phyloP scores from a whole-genome alignment of 2,113 vertebrate species.

The Antigone vipio region DNA sequence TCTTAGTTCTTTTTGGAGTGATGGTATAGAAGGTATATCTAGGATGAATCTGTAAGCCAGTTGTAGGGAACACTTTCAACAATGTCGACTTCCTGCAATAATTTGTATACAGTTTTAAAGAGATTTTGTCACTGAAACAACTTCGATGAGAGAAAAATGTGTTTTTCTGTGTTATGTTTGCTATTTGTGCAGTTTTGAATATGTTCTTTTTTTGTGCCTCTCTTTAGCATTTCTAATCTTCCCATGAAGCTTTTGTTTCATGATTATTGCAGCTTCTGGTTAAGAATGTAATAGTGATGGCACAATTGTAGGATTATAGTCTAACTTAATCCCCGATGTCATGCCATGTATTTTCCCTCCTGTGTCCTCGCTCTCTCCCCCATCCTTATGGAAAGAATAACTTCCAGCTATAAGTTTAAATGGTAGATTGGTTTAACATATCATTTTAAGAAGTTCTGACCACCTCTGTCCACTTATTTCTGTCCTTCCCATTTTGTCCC shows the following conservation, averaged over 20 bases:
- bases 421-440: neutral
- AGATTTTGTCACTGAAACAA: neutral
- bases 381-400: neutral
- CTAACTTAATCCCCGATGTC: neutral
- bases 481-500: neutral
- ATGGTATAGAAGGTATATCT: neutral
- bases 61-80: neutral
- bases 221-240: neutral
- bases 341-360: neutral
- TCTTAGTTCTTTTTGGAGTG: neutral
- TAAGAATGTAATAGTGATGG: neutral
- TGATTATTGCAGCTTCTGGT: neutral
- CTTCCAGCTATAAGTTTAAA: neutral
- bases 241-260: neutral
- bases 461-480: neutral
- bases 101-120: neutral
- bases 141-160: neutral
- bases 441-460: neutral
- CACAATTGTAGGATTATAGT: neutral
- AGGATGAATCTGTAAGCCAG: neutral
- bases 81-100: neutral
- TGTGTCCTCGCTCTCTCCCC: neutral
- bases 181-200: neutral
- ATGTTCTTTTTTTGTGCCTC: neutral
- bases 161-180: neutral